Base-by-base conservation (phyloP, 2,113 vertebrate species). In the Anguilla rostrata region DNA sequence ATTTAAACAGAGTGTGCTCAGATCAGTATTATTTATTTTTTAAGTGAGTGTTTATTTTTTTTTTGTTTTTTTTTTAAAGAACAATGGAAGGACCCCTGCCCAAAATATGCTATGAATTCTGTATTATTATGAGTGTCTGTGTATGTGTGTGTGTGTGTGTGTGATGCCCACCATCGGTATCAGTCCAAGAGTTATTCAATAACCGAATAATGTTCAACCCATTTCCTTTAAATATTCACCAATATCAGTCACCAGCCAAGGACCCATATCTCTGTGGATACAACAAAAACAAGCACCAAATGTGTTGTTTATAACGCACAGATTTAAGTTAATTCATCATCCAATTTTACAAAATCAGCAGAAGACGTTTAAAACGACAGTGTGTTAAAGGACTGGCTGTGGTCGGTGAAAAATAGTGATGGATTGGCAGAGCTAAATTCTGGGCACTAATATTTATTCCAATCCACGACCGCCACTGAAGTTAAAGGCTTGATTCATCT, bases 391-490 rank as follows among this genome's bases (percentile, higher is more conserved):
- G n/a, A 29, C 71, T 75, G 71, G 71, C 71, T 34, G 26, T 75
- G 71, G n/a, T 11, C n/a, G 71, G n/a, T 9, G 34, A 26, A 34
- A 8, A 66, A 75, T 4, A 75, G 57, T 75, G 29, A 40, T 39
- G n/a, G 82, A 78, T 85, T 63, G 60, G 60, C 2, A 60, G 71
- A 75, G n/a, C n/a, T 75, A 75, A 75, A 75, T 22, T 75, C 40
- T 75, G 14, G 18, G 66, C 26, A 63, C 84, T 78, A 34, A 85
- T 85, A 85, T 85, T 9, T 43, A 85, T 85, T 85, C 84, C 26
- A 41, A 78, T 26, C 84, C 84, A 85, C 60, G 39, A 12, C 9
- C 26, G 18, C 39, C 9, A 8, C 60, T 78, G 39, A 46, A 26
- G 60, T 46, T 71, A 78, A 43, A 75, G 84, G 26, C 63, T 41